Conservation (phyloP, 1,140 invertebrate genomes). For the Rhysida immarginata region DNA sequence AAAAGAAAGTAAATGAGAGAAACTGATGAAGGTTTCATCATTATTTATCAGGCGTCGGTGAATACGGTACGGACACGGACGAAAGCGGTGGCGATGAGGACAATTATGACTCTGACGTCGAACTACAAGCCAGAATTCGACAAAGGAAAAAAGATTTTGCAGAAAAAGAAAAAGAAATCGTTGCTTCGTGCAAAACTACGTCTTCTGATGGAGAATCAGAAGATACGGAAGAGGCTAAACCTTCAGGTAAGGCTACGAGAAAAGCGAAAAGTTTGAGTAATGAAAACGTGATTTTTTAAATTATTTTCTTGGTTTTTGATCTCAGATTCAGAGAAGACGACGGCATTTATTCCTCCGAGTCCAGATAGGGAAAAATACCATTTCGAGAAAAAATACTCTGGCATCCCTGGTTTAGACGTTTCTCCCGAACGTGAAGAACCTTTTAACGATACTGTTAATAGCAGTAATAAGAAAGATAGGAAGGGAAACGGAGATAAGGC, state of each 20-base stretch:
- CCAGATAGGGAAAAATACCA: conserved; percentile 9
- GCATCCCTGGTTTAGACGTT: conserved; percentile 6
- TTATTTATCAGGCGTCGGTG: conserved; percentile 14
- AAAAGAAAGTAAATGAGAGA: no score
- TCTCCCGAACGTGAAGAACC: neutral
- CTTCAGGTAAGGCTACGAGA: neutral
- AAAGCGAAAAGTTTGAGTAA: no score
- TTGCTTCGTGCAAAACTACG: conserved; percentile 32
- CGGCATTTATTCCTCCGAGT: neutral
- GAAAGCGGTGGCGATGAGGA: conserved; percentile 34
- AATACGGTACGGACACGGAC: conserved; percentile 27
- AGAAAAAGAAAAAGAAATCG: conserved; percentile 37
- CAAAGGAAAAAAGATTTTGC: conserved; percentile 36
- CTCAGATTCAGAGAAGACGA: no score
- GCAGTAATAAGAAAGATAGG: neutral
- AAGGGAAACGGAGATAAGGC: neutral
- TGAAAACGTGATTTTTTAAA: no score
- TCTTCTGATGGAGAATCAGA: conserved; percentile 18
- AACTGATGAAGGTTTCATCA: no score
- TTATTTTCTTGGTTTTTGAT: no score
- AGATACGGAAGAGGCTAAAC: neutral
- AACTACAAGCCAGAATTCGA: conserved; percentile 32
- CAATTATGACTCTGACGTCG: conserved; percentile 31
- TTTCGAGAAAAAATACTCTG: conserved; percentile 7
- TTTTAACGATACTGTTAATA: neutral